These are phyloP conservation scores for Podargus strigoides DNA, from an alignment of 2,797 vertebrate genomes.

Conservation along the genomic window DNA sequence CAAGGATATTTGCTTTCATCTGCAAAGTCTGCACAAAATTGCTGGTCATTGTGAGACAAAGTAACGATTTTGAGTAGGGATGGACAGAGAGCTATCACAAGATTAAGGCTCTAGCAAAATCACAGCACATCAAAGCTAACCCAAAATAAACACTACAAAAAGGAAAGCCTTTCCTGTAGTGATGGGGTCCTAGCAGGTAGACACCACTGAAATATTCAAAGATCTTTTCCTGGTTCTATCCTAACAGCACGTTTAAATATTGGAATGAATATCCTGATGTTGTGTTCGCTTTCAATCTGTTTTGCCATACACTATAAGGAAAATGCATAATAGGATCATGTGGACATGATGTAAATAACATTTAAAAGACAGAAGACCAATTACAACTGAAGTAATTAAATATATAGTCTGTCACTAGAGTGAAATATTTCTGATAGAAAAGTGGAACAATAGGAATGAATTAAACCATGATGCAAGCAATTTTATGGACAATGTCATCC, in stretches of 20 bases:
- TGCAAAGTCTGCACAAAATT: neutral
- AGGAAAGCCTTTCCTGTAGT: neutral
- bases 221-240: neutral
- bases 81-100: neutral
- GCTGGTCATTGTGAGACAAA: neutral
- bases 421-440: neutral
- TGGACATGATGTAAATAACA: neutral
- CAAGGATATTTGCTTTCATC: slow-evolving; percentile 6
- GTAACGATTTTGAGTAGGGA: neutral
- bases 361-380: neutral
- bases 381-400: neutral
- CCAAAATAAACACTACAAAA: neutral
- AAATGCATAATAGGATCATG: neutral
- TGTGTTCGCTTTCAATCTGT: neutral
- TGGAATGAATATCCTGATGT: neutral
- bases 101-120: neutral
- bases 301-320: neutral
- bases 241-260: neutral
- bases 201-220: neutral
- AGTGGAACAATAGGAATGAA: neutral
- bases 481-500: neutral
- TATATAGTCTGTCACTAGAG: neutral
- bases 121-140: neutral
- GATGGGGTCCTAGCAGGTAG: neutral
- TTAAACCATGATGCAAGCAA: neutral